Percentiles rank a stretch among this genome's conserved stretches.
Evolutionary conservation across 1,140 invertebrate species (phyloP).

Genomic region (Druon quercuslanigerum): DNA sequence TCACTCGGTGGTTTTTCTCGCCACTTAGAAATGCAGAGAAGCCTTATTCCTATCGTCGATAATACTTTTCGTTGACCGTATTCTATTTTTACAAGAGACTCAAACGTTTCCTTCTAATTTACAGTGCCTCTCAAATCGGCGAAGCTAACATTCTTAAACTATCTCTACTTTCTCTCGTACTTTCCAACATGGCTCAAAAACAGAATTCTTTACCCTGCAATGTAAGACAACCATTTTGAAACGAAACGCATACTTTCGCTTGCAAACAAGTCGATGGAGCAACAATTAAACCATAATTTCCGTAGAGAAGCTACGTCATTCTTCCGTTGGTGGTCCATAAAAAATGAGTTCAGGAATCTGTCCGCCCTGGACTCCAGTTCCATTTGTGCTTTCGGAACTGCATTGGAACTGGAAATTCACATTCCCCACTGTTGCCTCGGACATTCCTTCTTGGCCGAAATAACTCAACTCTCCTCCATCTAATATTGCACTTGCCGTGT

Average conservation of each 20-base stretch:
- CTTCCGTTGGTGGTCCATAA: slow-evolving; percentile 85
- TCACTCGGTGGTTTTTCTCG: background rate
- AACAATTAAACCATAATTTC: slow-evolving; percentile 47
- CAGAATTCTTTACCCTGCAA: slow-evolving; percentile 15
- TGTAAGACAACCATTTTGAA: slow-evolving; percentile 5
- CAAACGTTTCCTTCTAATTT: slow-evolving; percentile 21
- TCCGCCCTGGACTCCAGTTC: slow-evolving; percentile 94
- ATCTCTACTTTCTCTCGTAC: background rate
- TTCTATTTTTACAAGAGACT: slow-evolving; percentile 25
- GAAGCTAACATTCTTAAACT: slow-evolving; percentile 28
- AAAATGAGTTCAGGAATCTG: slow-evolving; percentile 96
- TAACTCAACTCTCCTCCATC: slow-evolving; percentile 94
- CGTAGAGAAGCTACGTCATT: slow-evolving; percentile 62
- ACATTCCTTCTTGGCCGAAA: slow-evolving; percentile 96
- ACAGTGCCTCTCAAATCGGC: background rate
- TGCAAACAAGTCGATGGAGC: slow-evolving; percentile 38
- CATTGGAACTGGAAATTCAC: slow-evolving; percentile 96
- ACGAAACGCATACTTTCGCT: background rate
- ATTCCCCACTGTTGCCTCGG: slow-evolving; percentile 90
- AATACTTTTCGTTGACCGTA: slow-evolving; percentile 30
- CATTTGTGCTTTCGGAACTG: slow-evolving; percentile 94
- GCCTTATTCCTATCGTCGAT: slow-evolving; percentile 16
- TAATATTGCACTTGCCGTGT: slow-evolving; percentile 91
- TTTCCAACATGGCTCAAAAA: slow-evolving; percentile 16
- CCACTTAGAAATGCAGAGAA: slow-evolving; percentile 11